Base-by-base conservation (phyloP, 2,888 invertebrate species). In the Eurois occulta region DNA sequence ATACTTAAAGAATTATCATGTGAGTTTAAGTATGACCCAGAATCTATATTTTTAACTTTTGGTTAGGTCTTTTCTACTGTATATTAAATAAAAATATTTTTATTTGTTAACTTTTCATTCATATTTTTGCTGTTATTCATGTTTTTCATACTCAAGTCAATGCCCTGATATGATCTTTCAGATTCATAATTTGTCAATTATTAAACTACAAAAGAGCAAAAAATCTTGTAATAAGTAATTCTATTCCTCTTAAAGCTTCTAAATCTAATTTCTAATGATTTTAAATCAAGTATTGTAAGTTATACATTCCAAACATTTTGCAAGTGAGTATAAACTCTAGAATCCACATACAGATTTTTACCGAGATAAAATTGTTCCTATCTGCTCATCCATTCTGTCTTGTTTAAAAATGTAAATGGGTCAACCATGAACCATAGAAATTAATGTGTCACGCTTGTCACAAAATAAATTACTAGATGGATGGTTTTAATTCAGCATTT, bases 401-500 rank as follows among this genome's bases (percentile, higher is more conserved):
- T 38, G 6, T 38, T 41, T 16, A n/a, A 3, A 41, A 65, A 65
- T 65, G n/a, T 16, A n/a, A 41, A 65, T 8, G 16, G 5, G 0
- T 24, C 7, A 0, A n/a, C 13, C 24, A 62, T 24, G 35, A 6
- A 2, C 24, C 38, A 65, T 38, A 64, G 2, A 38, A 41, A 41
- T 65, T 16, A 18, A 65, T n/a, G 1, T 41, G 16, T 65, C 41
- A 41, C 7, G 41, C 11, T n/a, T n/a, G 8, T 41, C n/a, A 28
- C 4, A 18, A 28, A n/a, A 18, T 28, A n/a, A 65, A 46, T 72
- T 0, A 71, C n/a, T 1, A 55, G 11, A n/a, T 11, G 46, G 8
- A 72, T 38, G 75, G 52, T 55, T 69, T 67, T 32, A 10, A 21
- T 80, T 28, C 85, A 97, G 97, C 96, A 96, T 91, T 95, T 97